Base-by-base conservation (phyloP, 2,113 vertebrate species). In the Sturnus vulgaris region DNA sequence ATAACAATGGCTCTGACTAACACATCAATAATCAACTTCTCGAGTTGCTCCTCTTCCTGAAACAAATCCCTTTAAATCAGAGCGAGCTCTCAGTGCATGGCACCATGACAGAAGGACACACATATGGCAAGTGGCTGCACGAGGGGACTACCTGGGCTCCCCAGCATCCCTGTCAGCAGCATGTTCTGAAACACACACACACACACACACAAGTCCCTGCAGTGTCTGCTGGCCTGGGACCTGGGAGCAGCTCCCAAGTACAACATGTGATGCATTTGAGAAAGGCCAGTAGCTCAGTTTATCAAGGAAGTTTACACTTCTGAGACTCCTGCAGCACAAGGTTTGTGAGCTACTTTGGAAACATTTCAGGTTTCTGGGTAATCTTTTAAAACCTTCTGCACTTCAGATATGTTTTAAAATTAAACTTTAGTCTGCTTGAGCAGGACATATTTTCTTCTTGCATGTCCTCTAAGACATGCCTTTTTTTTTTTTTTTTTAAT, bases 121-220 rank as follows among this genome's bases (percentile, higher is more conserved):
- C 30, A 27, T 7, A 30, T 8, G 69, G 82, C 8, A 1, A 16
- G 31, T 3, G 31, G 69, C 46, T 35, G 12, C 7, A 27, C 0
- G 14, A 47, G 22, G 21, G 75, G 56, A 47, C 28, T 8, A 25
- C 31, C 33, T 27, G 50, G 50, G 64, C 39, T 88, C 47, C 59
- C 42, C 59, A 24, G 1, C 9, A 46, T 1, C 31, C 66, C 82
- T 56, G 30, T 5, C 28, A 42, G 39, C 12, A 21, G 65, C 64
- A 64, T 49, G 15, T 30, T 23, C 56, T 22, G 33, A n/a, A 27
- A 42, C 33, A 52, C 79, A 59, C 37, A 37, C 37, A 37, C 37
- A 37, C 37, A 37, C 37, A 37, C 25, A 57, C 44, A 4, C 35
- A 8, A 20, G 12, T 28, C 42, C 55, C 52, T 9, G n/a, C 33